Percentiles rank a stretch among this genome's conserved stretches.
Conservation (phyloP, 2,888 invertebrate species). For the Ectropis crepuscularia region DNA sequence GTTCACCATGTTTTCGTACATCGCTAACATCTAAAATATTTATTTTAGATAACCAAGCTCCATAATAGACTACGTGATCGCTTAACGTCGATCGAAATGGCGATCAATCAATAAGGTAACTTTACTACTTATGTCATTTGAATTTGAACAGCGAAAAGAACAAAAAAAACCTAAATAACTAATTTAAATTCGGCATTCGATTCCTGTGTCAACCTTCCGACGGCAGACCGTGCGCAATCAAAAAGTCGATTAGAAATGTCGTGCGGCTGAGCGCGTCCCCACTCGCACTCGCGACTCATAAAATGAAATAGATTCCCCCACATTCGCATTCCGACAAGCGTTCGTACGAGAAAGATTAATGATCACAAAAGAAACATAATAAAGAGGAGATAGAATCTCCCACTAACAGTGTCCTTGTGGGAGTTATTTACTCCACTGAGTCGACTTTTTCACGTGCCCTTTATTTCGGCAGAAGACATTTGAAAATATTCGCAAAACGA, state of each 20-base stretch:
- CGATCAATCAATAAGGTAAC: no score
- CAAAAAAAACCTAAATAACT: slow-evolving; percentile 39
- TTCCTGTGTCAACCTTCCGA: slow-evolving; percentile 58
- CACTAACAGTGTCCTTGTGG: slow-evolving; percentile 84
- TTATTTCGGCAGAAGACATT: slow-evolving; percentile 65
- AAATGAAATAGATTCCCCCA: slow-evolving; percentile 85
- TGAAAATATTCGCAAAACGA: slow-evolving; percentile 36
- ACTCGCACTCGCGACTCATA: slow-evolving; percentile 79
- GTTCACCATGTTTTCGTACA: no score
- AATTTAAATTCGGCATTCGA: slow-evolving; percentile 58
- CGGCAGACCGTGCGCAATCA: slow-evolving; percentile 75
- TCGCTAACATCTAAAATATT: no score
- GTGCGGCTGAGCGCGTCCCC: slow-evolving; percentile 80
- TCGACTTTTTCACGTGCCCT: slow-evolving; percentile 80
- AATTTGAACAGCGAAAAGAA: slow-evolving; percentile 6
- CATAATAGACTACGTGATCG: no score
- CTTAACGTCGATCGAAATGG: no score
- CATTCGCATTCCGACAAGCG: slow-evolving; percentile 85
- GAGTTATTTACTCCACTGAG: slow-evolving; percentile 80
- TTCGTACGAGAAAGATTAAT: slow-evolving; percentile 85
- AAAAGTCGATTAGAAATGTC: slow-evolving; percentile 85
- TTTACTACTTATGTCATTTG: no score
- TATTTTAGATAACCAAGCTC: no score
- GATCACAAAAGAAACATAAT: slow-evolving; percentile 85
- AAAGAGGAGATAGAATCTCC: slow-evolving; percentile 84